phyloP scores from a whole-genome alignment of 2,888 invertebrate genomes.

The Zaprionus bogoriensis region DNA sequence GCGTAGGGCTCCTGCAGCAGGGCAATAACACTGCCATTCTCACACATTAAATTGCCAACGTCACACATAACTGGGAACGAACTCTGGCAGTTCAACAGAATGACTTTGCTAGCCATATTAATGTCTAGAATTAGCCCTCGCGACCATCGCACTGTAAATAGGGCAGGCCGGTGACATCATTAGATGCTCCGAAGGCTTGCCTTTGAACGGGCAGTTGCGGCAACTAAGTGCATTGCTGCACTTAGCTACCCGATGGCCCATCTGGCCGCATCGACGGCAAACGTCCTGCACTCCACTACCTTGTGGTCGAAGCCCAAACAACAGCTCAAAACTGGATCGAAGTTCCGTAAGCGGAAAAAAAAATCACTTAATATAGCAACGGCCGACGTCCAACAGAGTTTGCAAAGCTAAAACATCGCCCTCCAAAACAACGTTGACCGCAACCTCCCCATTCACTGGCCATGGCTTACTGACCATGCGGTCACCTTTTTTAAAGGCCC shows the following conservation, averaged over 20 bases:
- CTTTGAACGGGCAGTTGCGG: slow-evolving; percentile 14
- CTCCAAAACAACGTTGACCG: neutral
- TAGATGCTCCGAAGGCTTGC: slow-evolving; percentile 5
- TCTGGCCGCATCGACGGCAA: slow-evolving; percentile 11
- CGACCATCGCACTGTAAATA: slow-evolving; percentile 4
- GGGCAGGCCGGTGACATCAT: slow-evolving; percentile 14
- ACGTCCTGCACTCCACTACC: slow-evolving; percentile 11
- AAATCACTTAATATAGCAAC: slow-evolving; percentile 19
- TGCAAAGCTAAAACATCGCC: neutral
- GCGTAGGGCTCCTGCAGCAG: slow-evolving; percentile 17
- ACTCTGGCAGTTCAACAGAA: slow-evolving; percentile 4
- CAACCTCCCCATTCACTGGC: neutral
- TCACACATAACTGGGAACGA: neutral
- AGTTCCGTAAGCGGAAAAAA: slow-evolving; percentile 13
- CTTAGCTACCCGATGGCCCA: neutral
- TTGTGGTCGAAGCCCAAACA: slow-evolving; percentile 11
- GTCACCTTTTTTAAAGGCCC: neutral
- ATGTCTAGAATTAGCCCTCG: slow-evolving; percentile 7
- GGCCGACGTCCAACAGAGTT: neutral
- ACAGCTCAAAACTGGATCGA: slow-evolving; percentile 3
- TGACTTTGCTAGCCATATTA: slow-evolving; percentile 1
- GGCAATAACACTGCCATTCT: neutral
- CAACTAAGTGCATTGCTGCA: slow-evolving; percentile 6
- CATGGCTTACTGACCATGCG: neutral
- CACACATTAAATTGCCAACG: neutral